A percentile compares a stretch with the other conserved stretches of the same genome.
Conservation (phyloP, 2,797 vertebrate genomes). For the Pseudomugil gertrudae region DNA sequence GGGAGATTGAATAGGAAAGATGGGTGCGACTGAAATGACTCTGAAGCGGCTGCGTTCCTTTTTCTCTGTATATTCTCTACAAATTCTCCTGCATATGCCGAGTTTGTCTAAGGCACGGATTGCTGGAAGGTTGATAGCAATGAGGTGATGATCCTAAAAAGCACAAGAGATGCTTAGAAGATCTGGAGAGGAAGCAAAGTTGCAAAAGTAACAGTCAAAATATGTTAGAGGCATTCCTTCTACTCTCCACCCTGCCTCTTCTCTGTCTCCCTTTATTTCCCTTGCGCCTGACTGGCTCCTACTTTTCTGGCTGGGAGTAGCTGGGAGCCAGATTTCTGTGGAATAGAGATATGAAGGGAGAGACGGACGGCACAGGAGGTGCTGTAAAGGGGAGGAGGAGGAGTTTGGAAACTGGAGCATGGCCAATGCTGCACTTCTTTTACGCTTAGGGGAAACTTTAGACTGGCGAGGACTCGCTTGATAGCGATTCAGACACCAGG, state of each 20-base stretch:
- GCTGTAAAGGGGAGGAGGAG: slow-evolving; percentile 52
- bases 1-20: slow-evolving; percentile 41
- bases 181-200: slow-evolving; percentile 69
- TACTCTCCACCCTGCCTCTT: slow-evolving; percentile 52
- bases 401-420: slow-evolving; percentile 71
- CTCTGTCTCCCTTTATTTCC: slow-evolving; percentile 65
- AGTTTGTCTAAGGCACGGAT: slow-evolving; percentile 9
- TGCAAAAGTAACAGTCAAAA: slow-evolving; percentile 73
- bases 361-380: slow-evolving; percentile 74
- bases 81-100: slow-evolving; percentile 44
- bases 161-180: slow-evolving; percentile 35
- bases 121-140: slow-evolving; percentile 28
- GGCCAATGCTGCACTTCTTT: slow-evolving; percentile 75
- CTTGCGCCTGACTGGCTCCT: slow-evolving; percentile 60
- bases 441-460: slow-evolving; percentile 72
- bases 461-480: slow-evolving; percentile 61
- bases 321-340: slow-evolving; percentile 84
- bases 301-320: slow-evolving; percentile 67
- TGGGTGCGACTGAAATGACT: slow-evolving; percentile 37
- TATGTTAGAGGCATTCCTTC: slow-evolving; percentile 74
- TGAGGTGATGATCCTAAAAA: slow-evolving; percentile 39
- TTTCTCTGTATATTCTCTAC: slow-evolving; percentile 39
- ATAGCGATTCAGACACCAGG: slow-evolving; percentile 65
- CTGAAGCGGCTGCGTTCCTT: slow-evolving; percentile 60
- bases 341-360: slow-evolving; percentile 78